These are phyloP conservation scores for Habroteleia sp. DNA, from an alignment of 2,888 invertebrate species.

Conservation along the genomic window DNA sequence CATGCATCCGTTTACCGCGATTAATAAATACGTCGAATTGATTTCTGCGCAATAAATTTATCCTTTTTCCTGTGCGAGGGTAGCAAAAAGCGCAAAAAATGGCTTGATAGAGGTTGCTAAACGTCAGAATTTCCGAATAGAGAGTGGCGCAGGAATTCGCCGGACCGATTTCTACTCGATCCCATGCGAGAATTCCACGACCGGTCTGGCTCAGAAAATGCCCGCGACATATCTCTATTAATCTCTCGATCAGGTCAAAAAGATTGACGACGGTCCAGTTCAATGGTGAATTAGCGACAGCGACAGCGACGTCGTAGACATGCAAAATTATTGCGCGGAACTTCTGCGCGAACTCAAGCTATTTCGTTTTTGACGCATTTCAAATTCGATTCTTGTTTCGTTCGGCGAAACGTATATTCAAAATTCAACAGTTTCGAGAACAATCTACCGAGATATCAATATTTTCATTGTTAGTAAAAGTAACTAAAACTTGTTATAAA, in stretches of 20 bases:
- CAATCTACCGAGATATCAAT: no score
- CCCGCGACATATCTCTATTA: constrained; percentile 64
- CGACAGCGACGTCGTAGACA: constrained; percentile 19
- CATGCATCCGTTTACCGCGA: no score
- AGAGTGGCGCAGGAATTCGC: constrained; percentile 40
- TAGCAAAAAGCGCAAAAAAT: constrained; percentile 14
- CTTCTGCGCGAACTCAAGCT: constrained; percentile 18
- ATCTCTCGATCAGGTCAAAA: constrained; percentile 59
- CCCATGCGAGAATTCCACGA: constrained; percentile 62
- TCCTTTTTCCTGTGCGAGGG: background rate
- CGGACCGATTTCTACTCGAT: constrained; percentile 47
- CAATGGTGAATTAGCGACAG: constrained; percentile 40
- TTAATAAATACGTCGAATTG: background rate
- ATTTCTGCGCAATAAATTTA: background rate
- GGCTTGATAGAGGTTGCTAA: constrained; percentile 21
- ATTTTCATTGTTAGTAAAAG: no score
- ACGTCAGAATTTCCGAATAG: constrained; percentile 47
- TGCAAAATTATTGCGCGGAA: constrained; percentile 42
- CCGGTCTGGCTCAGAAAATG: constrained; percentile 32
- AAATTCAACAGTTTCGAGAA: constrained; percentile 4
- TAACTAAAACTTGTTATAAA: no score
- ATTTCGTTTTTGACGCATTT: background rate
- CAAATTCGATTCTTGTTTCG: background rate
- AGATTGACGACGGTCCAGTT: constrained; percentile 52
- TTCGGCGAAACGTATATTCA: constrained; percentile 8